Base-by-base conservation (phyloP, 2,113 vertebrate species). In the Barbus barbus region DNA sequence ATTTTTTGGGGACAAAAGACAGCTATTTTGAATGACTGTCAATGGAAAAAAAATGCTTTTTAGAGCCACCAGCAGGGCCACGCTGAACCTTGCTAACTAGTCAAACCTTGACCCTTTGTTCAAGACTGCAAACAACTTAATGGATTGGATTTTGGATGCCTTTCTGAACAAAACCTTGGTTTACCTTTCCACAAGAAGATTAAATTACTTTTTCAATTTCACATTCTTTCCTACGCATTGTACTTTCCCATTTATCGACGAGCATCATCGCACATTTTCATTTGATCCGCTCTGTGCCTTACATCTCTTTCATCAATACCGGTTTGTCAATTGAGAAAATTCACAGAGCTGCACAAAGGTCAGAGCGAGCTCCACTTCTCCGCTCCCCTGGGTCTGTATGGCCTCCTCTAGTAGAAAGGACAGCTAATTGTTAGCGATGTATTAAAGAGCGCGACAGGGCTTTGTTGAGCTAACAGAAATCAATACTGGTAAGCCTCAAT, bases 401-500 rank as follows among this genome's bases (percentile, higher is more conserved):
- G 31, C 61, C 77, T 48, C 76, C 74, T 61, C n/a, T 8, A 12
- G 67, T 65, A 65, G 44, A 80, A 85, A 83, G 44, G 78, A 31
- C 36, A 76, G 46, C 65, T 83, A 77, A 76, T 78, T 83, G 72
- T 84, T 75, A 31, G 83, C 58, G 84, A 83, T 78, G 81, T 80
- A 81, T 75, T 63, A 78, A 61, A 85, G 18, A 56, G 31, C 14
- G 56, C 53, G 72, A 71, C 83, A 72, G 60, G 69, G 51, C 75
- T 86, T 82, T 84, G 78, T 82, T 71, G 38, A 33, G 53, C 61
- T 16, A 65, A 78, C 38, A 85, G 79, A 85, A 85, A 83, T 83
- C 81, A 77, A 88, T 88, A 84, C 61, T 20, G 75, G 46, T 85
- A 77, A 85, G 83, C 84, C 78, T 72, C 24, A 77, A 83, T 83